Conservation (phyloP, 2,113 vertebrate genomes). For the Halichoeres trimaculatus region DNA sequence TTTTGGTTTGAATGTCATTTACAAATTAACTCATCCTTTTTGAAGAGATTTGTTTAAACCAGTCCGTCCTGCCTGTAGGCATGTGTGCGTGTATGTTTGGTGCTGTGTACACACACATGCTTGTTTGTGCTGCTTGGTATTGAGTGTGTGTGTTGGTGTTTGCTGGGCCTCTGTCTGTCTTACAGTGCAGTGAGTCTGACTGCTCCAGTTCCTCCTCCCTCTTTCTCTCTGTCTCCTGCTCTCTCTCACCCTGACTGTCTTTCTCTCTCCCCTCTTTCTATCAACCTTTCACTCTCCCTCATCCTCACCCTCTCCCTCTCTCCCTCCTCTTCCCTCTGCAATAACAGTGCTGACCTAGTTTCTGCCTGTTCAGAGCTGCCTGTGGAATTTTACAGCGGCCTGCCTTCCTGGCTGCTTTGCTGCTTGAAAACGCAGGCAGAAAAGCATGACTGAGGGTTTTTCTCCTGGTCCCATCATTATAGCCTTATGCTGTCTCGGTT, state of each 20-base stretch:
- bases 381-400: conserved; percentile 91
- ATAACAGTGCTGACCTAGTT: conserved; percentile 91
- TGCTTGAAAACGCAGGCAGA: conserved; percentile 83
- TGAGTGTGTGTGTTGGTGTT: conserved; percentile 31
- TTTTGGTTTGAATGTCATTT: conserved; percentile 73
- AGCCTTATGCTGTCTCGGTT: conserved; percentile 47
- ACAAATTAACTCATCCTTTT: conserved; percentile 43
- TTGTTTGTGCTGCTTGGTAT: conserved; percentile 36
- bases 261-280: conserved; percentile 41
- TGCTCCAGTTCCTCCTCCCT: conserved; percentile 45
- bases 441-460: conserved; percentile 86
- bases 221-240: conserved; percentile 21
- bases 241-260: conserved; percentile 47
- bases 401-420: conserved; percentile 82
- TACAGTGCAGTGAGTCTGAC: conserved; percentile 56
- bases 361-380: conserved; percentile 88
- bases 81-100: neutral
- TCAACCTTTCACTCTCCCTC: conserved; percentile 45
- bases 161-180: conserved; percentile 64
- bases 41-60: conserved; percentile 53
- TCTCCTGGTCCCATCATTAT: conserved; percentile 79
- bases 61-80: conserved; percentile 32
- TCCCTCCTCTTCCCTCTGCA: conserved; percentile 85
- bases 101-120: neutral
- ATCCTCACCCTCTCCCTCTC: conserved; percentile 47